Percentiles rank a stretch among this genome's conserved stretches.
These are phyloP conservation scores for Leuciscus waleckii DNA, from an alignment of 2,797 vertebrate genomes.

Conservation along the genomic window DNA sequence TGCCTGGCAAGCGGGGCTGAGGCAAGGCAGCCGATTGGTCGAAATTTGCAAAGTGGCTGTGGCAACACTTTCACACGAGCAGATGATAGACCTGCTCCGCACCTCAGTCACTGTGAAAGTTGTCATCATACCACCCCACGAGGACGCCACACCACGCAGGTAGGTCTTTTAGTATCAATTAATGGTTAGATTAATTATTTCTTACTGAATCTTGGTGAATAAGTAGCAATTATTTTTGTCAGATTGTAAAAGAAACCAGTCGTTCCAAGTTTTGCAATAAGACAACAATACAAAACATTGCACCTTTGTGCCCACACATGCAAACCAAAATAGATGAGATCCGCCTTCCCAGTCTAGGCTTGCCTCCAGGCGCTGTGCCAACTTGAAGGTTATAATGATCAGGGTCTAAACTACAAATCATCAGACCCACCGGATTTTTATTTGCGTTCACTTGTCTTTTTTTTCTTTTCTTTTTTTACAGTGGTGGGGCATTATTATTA, in stretches of 20 bases:
- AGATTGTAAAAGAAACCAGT: conserved; percentile 14
- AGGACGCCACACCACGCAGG: conserved; percentile 96
- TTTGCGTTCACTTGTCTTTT: neutral
- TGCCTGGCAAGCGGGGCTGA: conserved; percentile 96
- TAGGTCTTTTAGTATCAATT: conserved; percentile 59
- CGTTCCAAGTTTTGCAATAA: conserved; percentile 12
- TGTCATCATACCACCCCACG: conserved; percentile 94
- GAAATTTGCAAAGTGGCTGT: conserved; percentile 98
- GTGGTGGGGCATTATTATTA: neutral
- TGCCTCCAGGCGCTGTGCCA: conserved; percentile 1
- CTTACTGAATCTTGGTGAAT: conserved; percentile 1
- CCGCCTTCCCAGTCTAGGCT: conserved; percentile 29
- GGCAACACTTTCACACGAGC: conserved; percentile 95
- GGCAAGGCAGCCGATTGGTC: conserved; percentile 95
- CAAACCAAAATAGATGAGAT: conserved; percentile 40
- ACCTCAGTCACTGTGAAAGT: conserved; percentile 96
- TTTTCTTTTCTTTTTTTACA: neutral
- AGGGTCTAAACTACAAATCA: conserved; percentile 32
- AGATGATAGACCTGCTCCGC: conserved; percentile 98
- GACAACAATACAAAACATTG: conserved; percentile 4
- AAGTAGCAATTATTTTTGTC: neutral
- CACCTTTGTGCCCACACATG: conserved; percentile 38
- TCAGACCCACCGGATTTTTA: neutral
- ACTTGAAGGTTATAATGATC: conserved; percentile 23
- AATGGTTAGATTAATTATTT: conserved; percentile 4